A percentile compares a stretch with the other conserved stretches of the same genome.
phyloP scores from a whole-genome alignment of 2,797 vertebrate genomes.

The Myotis vivesi region DNA sequence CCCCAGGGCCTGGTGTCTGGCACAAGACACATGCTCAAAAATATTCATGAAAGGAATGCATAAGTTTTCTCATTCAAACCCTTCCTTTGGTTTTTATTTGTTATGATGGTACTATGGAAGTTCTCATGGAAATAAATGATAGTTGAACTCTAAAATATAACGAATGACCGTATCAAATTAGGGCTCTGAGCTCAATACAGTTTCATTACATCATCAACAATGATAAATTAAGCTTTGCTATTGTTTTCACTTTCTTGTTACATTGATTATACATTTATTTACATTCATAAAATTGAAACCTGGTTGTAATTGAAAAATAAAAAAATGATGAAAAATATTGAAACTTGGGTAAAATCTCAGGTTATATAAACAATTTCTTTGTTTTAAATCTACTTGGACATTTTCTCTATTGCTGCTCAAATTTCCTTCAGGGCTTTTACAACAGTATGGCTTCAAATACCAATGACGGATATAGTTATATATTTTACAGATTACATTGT shows the following conservation, averaged over 20 bases:
- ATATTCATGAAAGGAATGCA: background rate
- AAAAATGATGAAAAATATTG: slow-evolving; percentile 1
- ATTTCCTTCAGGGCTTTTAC: background rate
- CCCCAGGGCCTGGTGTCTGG: background rate
- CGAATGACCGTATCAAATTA: background rate
- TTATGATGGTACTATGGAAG: background rate
- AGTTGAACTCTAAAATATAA: background rate
- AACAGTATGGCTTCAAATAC: slow-evolving; percentile 23
- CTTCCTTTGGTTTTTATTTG: background rate
- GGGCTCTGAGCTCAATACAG: background rate
- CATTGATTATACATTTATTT: slow-evolving; percentile 42
- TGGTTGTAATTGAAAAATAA: background rate
- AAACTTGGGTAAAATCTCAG: slow-evolving; percentile 51
- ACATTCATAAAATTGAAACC: slow-evolving; percentile 48
- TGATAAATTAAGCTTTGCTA: slow-evolving; percentile 28
- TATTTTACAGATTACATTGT: slow-evolving; percentile 35
- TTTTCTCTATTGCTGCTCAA: background rate
- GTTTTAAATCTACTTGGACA: slow-evolving; percentile 21
- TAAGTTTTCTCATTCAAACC: background rate
- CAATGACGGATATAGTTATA: background rate
- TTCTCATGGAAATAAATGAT: background rate
- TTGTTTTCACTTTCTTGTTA: background rate
- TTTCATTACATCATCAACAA: background rate
- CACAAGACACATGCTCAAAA: background rate
- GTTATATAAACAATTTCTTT: slow-evolving; percentile 25